These are phyloP conservation scores for Nipponacmea schrenckii DNA, from an alignment of 2,888 invertebrate species.

Conservation along the genomic window DNA sequence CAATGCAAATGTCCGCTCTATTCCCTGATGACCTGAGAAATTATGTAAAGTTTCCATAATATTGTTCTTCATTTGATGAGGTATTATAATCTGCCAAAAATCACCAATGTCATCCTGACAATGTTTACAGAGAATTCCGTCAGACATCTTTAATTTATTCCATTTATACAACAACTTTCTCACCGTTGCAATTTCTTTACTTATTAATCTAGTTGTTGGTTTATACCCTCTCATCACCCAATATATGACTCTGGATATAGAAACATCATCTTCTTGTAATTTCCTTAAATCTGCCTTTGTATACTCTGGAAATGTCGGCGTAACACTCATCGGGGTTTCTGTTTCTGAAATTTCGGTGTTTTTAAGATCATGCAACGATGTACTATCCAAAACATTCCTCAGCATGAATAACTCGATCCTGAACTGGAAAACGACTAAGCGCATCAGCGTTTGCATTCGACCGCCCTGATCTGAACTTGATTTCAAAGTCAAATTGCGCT, in stretches of 20 bases:
- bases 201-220: too few species aligned
- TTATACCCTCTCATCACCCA: background rate
- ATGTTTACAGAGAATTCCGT: too few species aligned
- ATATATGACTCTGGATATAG: background rate
- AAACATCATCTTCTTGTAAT: background rate
- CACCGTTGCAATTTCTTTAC: too few species aligned
- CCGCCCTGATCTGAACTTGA: conserved; percentile 32
- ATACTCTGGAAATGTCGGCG: background rate
- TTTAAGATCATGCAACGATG: conserved; percentile 17
- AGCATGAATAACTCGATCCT: background rate
- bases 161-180: too few species aligned
- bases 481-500: conserved; percentile 32
- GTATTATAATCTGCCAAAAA: too few species aligned
- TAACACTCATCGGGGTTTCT: background rate
- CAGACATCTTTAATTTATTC: too few species aligned
- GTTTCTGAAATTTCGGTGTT: background rate
- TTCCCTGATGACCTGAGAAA: conserved; percentile 31
- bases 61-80: too few species aligned
- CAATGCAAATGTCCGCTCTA: conserved; percentile 29
- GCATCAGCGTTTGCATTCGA: conserved; percentile 33
- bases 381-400: conserved; percentile 15
- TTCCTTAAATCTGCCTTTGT: background rate
- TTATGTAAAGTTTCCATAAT: conserved; percentile 29
- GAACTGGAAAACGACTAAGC: conserved; percentile 20
- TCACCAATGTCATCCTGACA: too few species aligned